phyloP scores from a whole-genome alignment of 2,113 vertebrate species.

The Himantopus leucocephalus region DNA sequence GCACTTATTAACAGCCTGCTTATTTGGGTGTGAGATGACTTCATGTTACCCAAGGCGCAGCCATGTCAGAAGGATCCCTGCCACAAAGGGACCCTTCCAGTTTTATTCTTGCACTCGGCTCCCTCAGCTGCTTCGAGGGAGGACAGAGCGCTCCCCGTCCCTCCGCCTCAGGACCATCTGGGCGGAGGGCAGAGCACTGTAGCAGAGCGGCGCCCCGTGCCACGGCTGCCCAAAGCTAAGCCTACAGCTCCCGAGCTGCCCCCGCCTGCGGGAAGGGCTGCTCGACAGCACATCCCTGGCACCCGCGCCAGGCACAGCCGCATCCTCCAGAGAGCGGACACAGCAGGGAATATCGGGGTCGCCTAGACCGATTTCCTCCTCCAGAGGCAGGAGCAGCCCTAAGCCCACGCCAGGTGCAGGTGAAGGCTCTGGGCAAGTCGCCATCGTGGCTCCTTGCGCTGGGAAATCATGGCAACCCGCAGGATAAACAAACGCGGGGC shows the following conservation, averaged over 20 bases:
- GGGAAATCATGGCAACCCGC: not conserved
- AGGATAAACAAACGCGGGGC: not conserved
- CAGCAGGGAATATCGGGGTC: not conserved
- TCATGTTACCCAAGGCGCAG: not conserved
- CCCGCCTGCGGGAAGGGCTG: not conserved
- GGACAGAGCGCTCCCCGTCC: not conserved
- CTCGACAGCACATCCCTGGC: not conserved
- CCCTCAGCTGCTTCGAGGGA: not conserved
- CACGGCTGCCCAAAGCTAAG: not conserved
- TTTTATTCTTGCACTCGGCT: not conserved
- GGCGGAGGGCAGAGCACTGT: not conserved
- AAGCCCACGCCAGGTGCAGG: not conserved
- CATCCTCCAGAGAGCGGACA: not conserved
- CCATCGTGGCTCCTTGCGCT: not conserved
- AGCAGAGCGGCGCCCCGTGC: accelerated
- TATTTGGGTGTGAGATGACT: not conserved
- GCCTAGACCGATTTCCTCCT: not conserved
- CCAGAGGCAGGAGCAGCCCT: not conserved
- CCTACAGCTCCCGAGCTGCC: not conserved
- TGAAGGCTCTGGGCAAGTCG: not conserved
- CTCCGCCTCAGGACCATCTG: accelerated
- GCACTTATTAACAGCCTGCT: not conserved
- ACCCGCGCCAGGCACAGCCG: not conserved
- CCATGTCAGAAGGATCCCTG: conserved; percentile 16
- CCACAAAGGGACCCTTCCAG: not conserved